Base-by-base conservation (phyloP, 2,888 invertebrate genomes). In the Cephalotes varians region DNA sequence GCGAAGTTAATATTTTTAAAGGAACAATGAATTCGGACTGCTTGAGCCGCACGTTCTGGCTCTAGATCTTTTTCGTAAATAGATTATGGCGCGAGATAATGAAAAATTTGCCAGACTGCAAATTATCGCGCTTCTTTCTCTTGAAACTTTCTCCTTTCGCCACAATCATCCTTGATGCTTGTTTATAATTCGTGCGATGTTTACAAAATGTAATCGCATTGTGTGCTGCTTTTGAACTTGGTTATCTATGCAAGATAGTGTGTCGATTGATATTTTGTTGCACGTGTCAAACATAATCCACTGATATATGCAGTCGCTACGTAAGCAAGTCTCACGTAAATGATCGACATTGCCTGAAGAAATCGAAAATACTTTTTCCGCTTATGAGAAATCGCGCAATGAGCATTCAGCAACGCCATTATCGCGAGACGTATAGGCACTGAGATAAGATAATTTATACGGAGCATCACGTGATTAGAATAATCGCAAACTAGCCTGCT, bases 41-140 rank as follows among this genome's bases (percentile, higher is more conserved):
- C 69, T 77, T 69, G 82, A 62, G 67, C 69, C 85, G 82, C 90
- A 88, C 90, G 90, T 88, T 58, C 79, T 67, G 81, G 81, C 90
- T 83, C 83, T 90, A 90, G 88, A 90, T 90, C 90, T 90, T 88
- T 90, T 88, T 84, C 84, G 90, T 90, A 90, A 90, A 90, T 90
- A 90, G 90, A 90, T 90, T 90, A 90, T 88, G 85, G 83, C 83
- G 86, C 76, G 79, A 89, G 89, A 90, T 90, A 90, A 90, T 90
- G 90, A 90, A 90, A 89, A 88, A 89, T 89, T 89, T 85, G 85
- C 87, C 83, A 86, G 65, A 34, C 67, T 67, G 71, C 79, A 82
- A 87, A 85, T 86, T 86, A 79, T 82, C 73, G 84, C 84, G 65
- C 81, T 37, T 21, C n/a, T 69, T 54, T 82, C 82, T 49, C 84